A percentile compares a stretch with the other conserved stretches of the same genome.
Conservation (phyloP, 2,113 vertebrate genomes). For the Hymenochirus boettgeri region DNA sequence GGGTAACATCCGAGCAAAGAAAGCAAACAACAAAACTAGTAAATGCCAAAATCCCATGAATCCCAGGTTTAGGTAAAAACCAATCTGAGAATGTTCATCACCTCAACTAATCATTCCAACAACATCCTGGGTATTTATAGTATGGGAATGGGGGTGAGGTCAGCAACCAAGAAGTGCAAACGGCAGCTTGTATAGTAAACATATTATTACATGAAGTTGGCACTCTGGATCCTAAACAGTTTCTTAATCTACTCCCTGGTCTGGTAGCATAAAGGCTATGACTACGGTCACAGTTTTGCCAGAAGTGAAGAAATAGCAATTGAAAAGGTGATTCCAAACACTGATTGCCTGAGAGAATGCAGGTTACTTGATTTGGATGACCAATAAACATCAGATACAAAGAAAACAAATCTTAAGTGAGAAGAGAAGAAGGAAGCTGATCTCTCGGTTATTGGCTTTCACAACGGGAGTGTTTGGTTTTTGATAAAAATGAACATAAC, state of each 20-base stretch:
- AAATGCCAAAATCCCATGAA: constrained; percentile 64
- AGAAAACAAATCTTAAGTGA: constrained; percentile 50
- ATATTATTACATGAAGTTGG: background rate
- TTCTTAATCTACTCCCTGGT: constrained; percentile 2
- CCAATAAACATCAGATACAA: constrained; percentile 37
- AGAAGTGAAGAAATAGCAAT: constrained; percentile 17
- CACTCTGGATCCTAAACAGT: background rate
- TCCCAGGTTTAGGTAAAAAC: constrained; percentile 56
- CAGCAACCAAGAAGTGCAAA: constrained; percentile 57
- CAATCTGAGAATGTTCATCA: constrained; percentile 55
- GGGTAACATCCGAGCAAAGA: constrained; percentile 60
- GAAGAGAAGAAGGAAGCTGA: constrained; percentile 52
- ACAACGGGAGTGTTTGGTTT: constrained; percentile 48
- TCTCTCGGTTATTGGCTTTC: constrained; percentile 28
- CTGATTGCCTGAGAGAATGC: constrained; percentile 6
- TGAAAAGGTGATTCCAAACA: constrained; percentile 8
- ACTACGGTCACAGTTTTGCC: constrained; percentile 34
- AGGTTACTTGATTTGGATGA: background rate
- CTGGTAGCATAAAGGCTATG: constrained; percentile 13
- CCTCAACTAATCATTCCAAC: constrained; percentile 59
- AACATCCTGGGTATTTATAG: constrained; percentile 46
- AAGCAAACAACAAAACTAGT: constrained; percentile 47
- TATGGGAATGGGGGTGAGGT: constrained; percentile 54
- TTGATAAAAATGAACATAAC: constrained; percentile 48
- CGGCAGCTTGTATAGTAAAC: constrained; percentile 49